Base-by-base conservation (phyloP, 2,888 invertebrate genomes). In the Ectemnius lituratus region DNA sequence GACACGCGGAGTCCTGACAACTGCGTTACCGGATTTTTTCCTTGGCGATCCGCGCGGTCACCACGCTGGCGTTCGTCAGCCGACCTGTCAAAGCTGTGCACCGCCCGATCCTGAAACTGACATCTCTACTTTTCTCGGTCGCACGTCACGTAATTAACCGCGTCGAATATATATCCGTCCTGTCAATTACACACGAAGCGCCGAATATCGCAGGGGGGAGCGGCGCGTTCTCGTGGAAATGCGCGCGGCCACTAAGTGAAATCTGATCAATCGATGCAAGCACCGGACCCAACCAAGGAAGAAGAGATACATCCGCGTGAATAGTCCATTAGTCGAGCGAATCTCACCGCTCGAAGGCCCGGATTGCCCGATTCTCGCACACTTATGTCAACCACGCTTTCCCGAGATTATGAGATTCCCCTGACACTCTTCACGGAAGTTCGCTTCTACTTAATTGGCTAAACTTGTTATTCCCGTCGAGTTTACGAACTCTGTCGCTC, bases 151-250 rank as follows among this genome's bases (percentile, higher is more conserved):
- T 70, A 70, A 76, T 76, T 65, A 74, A 74, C 52, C 52, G 57
- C 47, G 52, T 64, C 28, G 18, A 56, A 67, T 61, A 67, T 61
- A 67, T 73, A 28, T 18, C 37, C 47, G 46, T 68, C 37, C 37
- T 70, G 76, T 74, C 76, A 76, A 76, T 76, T 76, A 76, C n/a
- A 28, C 37, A 37, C 37, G 8, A 37, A 37, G 37, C 37, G 37
- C 37, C 37, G 37, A 37, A 37, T 37, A 37, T 37, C 11, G 37
- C 37, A 37, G 8, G 8, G 37, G 37, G 37, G 37, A 37, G 37
- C 37, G 37, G 37, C 37, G 37, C 37, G 37, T 37, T 37, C 8
- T 8, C 37, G 37, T 37, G n/a, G 5, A 52, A 52, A 52, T 52
- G 52, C 16, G n/a, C n/a, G 5, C 52, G 52, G 14, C 16, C 37